phyloP scores from a whole-genome alignment of 2,888 invertebrate species.

The Celastrina argiolus region DNA sequence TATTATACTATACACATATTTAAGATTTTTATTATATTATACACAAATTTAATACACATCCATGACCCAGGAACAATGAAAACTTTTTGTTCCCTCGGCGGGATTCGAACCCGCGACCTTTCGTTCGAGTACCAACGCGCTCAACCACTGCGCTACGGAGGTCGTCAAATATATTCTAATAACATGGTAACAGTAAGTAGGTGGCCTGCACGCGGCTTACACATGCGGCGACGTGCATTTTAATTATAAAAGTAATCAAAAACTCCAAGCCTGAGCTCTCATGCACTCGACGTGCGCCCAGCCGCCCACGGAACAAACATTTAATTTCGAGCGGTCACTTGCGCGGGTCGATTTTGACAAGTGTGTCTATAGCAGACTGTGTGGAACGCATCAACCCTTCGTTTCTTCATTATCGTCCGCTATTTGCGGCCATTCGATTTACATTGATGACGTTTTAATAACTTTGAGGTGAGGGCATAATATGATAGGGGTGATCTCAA shows the following conservation, averaged over 20 bases:
- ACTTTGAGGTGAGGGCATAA: neutral
- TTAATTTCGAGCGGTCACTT: conserved; percentile 55
- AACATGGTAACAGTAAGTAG: no score
- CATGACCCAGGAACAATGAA: no score
- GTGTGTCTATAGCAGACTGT: conserved; percentile 36
- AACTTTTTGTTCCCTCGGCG: no score
- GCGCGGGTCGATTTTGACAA: conserved; percentile 41
- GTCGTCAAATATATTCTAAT: neutral
- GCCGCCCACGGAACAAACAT: conserved; percentile 47
- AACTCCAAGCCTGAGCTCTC: conserved; percentile 33
- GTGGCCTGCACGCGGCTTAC: neutral
- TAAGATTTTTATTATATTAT: no score
- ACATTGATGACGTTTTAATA: neutral
- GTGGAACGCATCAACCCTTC: neutral
- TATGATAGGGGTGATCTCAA: no score
- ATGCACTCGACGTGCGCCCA: conserved; percentile 32
- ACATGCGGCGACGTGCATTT: conserved; percentile 35
- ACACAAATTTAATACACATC: no score
- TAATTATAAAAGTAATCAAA: conserved; percentile 43
- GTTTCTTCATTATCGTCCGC: neutral
- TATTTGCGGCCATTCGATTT: neutral
- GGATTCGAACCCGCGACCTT: no score
- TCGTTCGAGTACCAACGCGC: no score
- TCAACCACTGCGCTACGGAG: no score
- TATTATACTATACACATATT: no score